phyloP scores from a whole-genome alignment of 1,140 invertebrate genomes.

The Zaprionus inermis region DNA sequence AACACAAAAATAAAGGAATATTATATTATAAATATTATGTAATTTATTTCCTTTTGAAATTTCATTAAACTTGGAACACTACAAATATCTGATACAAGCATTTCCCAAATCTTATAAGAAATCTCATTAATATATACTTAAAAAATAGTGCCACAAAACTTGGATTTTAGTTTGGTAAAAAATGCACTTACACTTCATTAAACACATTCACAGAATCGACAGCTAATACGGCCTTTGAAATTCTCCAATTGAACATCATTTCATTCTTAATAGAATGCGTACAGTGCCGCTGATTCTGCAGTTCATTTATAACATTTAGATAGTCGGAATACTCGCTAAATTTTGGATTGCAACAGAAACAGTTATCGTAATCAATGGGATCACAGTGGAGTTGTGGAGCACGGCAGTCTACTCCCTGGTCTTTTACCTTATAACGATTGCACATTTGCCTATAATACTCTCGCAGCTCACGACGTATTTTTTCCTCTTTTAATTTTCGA shows the following conservation, averaged over 20 bases:
- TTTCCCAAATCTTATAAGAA: too few relatives aligned
- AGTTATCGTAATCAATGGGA: not conserved
- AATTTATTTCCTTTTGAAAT: too few relatives aligned
- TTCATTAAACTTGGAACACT: too few relatives aligned
- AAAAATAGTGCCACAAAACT: too few relatives aligned
- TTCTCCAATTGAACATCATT: not conserved
- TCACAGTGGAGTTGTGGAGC: not conserved
- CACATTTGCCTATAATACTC: not conserved
- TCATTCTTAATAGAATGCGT: not conserved
- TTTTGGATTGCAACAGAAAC: constrained; percentile 1
- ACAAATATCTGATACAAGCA: too few relatives aligned
- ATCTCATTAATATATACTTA: too few relatives aligned
- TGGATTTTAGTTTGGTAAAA: too few relatives aligned
- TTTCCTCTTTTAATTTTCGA: not conserved
- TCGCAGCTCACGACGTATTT: not conserved
- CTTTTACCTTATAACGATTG: not conserved
- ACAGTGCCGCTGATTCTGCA: not conserved
- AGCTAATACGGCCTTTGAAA: not conserved
- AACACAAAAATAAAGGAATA: too few relatives aligned
- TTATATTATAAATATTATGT: too few relatives aligned
- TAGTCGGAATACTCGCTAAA: not conserved
- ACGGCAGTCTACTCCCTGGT: not conserved
- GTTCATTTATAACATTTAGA: not conserved
- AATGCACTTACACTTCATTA: not conserved
- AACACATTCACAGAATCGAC: not conserved